phyloP scores from a whole-genome alignment of 2,113 vertebrate genomes.

The Rafetus swinhoei region DNA sequence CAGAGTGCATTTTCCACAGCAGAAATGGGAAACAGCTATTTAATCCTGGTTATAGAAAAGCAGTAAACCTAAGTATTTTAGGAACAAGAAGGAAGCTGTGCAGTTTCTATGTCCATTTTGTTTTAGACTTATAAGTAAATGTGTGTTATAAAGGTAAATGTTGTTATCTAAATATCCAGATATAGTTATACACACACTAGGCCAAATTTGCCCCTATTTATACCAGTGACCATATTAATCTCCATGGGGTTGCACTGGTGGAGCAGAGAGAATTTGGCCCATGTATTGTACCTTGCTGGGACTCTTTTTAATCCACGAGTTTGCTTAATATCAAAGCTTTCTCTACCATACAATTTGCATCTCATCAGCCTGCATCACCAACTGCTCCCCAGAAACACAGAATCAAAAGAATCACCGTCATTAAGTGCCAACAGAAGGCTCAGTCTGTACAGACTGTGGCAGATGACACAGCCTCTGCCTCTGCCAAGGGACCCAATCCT shows the following conservation, averaged over 20 bases:
- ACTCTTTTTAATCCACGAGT: conserved; percentile 4
- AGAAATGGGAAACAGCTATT: conserved; percentile 8
- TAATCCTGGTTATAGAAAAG: background rate
- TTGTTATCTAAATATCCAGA: background rate
- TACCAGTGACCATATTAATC: conserved; percentile 22
- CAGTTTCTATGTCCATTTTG: background rate
- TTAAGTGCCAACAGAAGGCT: background rate
- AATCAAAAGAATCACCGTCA: background rate
- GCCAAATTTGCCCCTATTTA: conserved; percentile 56
- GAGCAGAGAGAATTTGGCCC: background rate
- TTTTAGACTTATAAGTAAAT: background rate
- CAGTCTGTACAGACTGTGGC: background rate
- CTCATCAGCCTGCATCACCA: background rate
- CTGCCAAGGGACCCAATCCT: background rate
- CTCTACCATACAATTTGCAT: background rate
- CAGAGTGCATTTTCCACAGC: conserved; percentile 37
- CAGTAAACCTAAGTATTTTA: background rate
- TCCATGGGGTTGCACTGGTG: conserved; percentile 19
- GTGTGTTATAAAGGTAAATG: background rate
- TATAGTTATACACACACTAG: conserved; percentile 8
- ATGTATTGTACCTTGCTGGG: conserved; percentile 13
- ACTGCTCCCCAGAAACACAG: background rate
- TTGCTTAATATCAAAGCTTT: background rate
- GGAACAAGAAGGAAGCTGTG: background rate
- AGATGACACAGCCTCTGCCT: background rate